These are phyloP conservation scores for Genyomyrus donnyi DNA, from an alignment of 2,113 vertebrate genomes.

Conservation along the genomic window DNA sequence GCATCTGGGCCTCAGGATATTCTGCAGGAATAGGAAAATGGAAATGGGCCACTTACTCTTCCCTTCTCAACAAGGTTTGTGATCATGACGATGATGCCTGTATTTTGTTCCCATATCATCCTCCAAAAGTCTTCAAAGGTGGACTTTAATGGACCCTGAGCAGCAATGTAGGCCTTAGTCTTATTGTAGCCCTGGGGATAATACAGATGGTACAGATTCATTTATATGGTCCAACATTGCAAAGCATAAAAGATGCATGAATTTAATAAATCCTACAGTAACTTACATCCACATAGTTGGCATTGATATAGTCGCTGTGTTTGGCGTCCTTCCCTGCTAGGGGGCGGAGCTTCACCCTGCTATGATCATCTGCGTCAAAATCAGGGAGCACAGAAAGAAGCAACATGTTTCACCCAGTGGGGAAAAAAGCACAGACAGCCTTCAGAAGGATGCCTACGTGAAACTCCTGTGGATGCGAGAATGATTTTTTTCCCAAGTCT, in stretches of 20 bases:
- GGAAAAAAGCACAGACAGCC: background rate
- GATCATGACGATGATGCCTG: constrained; percentile 94
- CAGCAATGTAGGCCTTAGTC: constrained; percentile 91
- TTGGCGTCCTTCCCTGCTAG: constrained; percentile 94
- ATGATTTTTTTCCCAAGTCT: background rate
- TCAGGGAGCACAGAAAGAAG: constrained; percentile 1
- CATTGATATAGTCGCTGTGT: constrained; percentile 98
- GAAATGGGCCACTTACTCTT: constrained; percentile 67
- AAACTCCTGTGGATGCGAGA: constrained; percentile 6
- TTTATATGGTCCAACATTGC: background rate
- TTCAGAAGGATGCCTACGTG: constrained; percentile 17
- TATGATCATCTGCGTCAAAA: constrained; percentile 84
- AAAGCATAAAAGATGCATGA: background rate
- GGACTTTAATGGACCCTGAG: constrained; percentile 95
- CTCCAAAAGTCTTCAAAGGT: constrained; percentile 99
- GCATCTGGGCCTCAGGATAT: background rate
- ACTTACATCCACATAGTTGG: constrained; percentile 97
- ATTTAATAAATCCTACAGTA: background rate
- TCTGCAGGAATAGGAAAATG: too few species aligned
- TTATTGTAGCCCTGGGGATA: constrained; percentile 85
- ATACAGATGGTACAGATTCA: background rate
- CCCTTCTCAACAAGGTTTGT: constrained; percentile 99
- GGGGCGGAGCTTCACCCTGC: constrained; percentile 90
- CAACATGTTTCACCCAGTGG: background rate
- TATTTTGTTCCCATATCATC: constrained; percentile 99